Base-by-base conservation (phyloP, 2,797 vertebrate genomes). In the Gallinago nigripennis region DNA sequence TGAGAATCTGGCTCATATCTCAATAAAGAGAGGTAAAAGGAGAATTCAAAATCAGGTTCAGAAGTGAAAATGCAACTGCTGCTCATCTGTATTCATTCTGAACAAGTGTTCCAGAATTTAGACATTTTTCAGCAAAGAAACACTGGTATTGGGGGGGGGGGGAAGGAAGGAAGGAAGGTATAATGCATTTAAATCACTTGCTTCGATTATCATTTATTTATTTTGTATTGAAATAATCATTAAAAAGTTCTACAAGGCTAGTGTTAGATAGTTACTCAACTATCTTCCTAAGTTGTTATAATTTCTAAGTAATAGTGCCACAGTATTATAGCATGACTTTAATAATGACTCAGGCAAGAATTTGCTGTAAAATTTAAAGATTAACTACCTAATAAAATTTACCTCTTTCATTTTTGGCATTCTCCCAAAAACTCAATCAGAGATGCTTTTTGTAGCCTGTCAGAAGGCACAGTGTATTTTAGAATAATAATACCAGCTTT, bases 381-480 rank as follows among this genome's bases (percentile, higher is more conserved):
- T 65, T 45, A 70, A 17, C 33, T 86, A 35, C 53, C 33, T 66
- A 73, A 91, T 41, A 64, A 91, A 91, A 81, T n/a, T 9, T 30
- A 43, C 6, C 9, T 56, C 39, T 78, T 80, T 80, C 33, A n/a
- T 54, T 82, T 82, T 78, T 84, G 53, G 20, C 46, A 30, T 70
- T 77, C 39, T 63, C 46, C 48, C 53, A 82, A 57, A 88, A 92
- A 48, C 18, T 56, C 17, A 28, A 27, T 61, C 45, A 80, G 45
- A 64, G 31, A 23, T 86, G 53, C 27, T 45, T 93, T 64, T 91
- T 83, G 6, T 45, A 69, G 50, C 8, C 60, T 87, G 41, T 71
- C 3, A 5, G 81, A 82, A 90, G 86, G 65, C 71, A 78, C 48
- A 27, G 88, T 79, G 86, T 71, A 37, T 53, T 85, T 87, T 65